Percentiles rank a stretch among this genome's conserved stretches.
phyloP scores from a whole-genome alignment of 2,797 vertebrate genomes.

The Heterohyrax brucei region DNA sequence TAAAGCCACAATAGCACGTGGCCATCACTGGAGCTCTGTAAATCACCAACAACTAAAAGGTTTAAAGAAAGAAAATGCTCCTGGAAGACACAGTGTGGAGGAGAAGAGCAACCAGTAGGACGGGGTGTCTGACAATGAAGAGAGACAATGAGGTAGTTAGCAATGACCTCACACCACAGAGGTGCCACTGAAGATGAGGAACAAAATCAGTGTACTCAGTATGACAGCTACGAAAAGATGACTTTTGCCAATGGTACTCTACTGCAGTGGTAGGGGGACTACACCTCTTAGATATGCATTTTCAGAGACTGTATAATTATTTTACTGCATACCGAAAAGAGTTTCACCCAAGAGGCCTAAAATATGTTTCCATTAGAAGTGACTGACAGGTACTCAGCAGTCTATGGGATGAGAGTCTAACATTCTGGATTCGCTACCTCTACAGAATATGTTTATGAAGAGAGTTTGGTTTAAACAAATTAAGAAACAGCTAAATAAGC shows the following conservation, averaged over 20 bases:
- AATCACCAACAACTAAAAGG: slow-evolving; percentile 1
- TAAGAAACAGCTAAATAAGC: slow-evolving; percentile 89
- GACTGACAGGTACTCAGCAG: slow-evolving; percentile 44
- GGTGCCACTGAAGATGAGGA: slow-evolving; percentile 29
- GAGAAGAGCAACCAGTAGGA: slow-evolving; percentile 30
- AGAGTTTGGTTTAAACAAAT: slow-evolving; percentile 88
- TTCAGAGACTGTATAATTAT: slow-evolving; percentile 54
- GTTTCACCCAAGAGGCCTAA: slow-evolving; percentile 26
- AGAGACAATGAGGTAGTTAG: slow-evolving; percentile 56
- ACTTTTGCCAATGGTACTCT: slow-evolving; percentile 36
- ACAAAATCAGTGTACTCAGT: slow-evolving; percentile 41
- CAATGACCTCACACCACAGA: slow-evolving; percentile 44
- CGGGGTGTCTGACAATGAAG: neutral
- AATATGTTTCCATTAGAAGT: slow-evolving; percentile 54
- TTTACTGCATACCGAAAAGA: slow-evolving; percentile 54
- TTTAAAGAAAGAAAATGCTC: neutral
- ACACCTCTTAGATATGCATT: slow-evolving; percentile 20
- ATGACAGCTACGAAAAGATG: slow-evolving; percentile 63
- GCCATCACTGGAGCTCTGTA: slow-evolving; percentile 1
- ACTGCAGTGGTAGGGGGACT: neutral
- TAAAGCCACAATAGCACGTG: neutral
- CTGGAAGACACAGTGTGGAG: too few relatives aligned
- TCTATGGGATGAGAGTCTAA: neutral
- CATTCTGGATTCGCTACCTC: slow-evolving; percentile 30
- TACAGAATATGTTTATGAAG: slow-evolving; percentile 85